Evolutionary conservation across 2,797 vertebrate genomes (phyloP).

Genomic region (Sciurus vulgaris): DNA sequence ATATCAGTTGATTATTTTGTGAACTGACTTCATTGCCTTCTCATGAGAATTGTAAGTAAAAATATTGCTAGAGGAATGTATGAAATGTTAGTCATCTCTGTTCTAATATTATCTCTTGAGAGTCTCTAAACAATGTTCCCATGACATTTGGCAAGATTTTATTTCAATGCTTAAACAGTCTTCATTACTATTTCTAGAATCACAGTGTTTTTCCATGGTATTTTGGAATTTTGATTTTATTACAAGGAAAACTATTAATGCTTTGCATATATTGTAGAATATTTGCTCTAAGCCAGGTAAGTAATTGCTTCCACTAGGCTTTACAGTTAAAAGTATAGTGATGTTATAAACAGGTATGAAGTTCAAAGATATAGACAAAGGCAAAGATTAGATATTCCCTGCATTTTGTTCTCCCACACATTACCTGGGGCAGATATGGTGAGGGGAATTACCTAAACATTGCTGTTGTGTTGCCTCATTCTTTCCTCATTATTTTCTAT

Average conservation of each 20-base stretch:
- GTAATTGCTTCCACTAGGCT: constrained; percentile 4
- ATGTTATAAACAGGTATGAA: neutral
- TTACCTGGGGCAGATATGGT: constrained; percentile 37
- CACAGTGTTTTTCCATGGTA: neutral
- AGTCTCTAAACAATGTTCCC: constrained; percentile 62
- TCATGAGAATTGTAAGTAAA: constrained; percentile 66
- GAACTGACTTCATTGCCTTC: constrained; percentile 23
- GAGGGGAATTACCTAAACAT: constrained; percentile 53
- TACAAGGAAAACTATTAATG: constrained; percentile 43
- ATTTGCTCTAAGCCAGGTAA: neutral
- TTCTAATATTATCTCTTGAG: constrained; percentile 65
- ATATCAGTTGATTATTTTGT: constrained; percentile 66
- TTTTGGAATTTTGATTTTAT: neutral
- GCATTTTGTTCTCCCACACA: constrained; percentile 54
- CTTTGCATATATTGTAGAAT: neutral
- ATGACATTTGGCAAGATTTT: constrained; percentile 65
- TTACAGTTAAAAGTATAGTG: neutral
- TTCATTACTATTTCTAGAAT: constrained; percentile 36
- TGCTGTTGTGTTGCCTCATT: constrained; percentile 50
- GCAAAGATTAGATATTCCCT: neutral
- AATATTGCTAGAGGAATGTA: constrained; percentile 64
- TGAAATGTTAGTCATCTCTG: constrained; percentile 60
- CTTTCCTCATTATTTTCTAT: constrained; percentile 75
- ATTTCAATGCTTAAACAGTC: constrained; percentile 24
- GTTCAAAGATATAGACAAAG: constrained; percentile 49